Conservation (phyloP, 1,140 invertebrate species). For the Callitettix versicolor region DNA sequence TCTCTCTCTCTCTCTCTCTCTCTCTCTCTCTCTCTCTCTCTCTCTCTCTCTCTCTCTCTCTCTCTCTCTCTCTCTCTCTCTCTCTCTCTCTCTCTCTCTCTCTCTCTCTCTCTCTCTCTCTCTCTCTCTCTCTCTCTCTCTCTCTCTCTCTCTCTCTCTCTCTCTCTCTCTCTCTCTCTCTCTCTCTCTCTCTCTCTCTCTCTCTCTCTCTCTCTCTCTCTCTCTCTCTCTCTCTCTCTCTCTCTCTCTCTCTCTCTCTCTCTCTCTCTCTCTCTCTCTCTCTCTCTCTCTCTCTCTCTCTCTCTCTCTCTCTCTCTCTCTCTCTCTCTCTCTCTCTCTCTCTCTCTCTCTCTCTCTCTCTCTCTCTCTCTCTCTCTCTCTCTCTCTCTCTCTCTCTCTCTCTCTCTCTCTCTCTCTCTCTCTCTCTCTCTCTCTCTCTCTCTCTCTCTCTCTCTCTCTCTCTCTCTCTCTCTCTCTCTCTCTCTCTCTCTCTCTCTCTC, state of each 20-base stretch:
- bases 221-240: not conserved
- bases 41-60: not conserved
- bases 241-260: not conserved
- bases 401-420: no score
- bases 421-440: no score
- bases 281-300: constrained; percentile 1
- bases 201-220: not conserved
- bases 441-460: no score
- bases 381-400: no score
- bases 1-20: not conserved
- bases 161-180: not conserved
- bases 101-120: constrained; percentile 1
- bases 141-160: not conserved
- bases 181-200: not conserved
- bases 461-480: no score
- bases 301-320: not conserved
- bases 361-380: no score
- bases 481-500: no score
- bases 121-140: not conserved
- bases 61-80: not conserved
- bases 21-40: not conserved
- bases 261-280: not conserved
- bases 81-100: not conserved
- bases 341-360: not conserved
- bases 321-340: not conserved